Percentiles rank a stretch among this genome's conserved stretches.
phyloP scores from a whole-genome alignment of 2,113 vertebrate species.

The Heliornis fulica region DNA sequence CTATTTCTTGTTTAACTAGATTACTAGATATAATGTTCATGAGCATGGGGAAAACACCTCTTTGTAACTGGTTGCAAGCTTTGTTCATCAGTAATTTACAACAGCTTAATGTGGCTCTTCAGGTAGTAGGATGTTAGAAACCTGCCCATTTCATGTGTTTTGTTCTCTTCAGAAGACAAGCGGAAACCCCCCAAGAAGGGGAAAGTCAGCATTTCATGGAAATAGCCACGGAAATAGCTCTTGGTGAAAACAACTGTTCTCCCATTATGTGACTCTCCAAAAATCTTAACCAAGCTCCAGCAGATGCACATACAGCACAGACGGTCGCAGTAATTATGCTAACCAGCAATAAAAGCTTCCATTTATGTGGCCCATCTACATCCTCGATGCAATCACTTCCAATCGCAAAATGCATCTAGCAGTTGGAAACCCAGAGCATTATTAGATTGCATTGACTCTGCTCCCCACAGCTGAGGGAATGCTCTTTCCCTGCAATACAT shows the following conservation, averaged over 20 bases:
- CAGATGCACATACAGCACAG: slow-evolving; percentile 26
- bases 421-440: slow-evolving; percentile 28
- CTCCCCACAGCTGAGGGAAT: slow-evolving; percentile 31
- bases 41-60: neutral
- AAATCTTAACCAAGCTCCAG: slow-evolving; percentile 31
- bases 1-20: neutral
- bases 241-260: neutral
- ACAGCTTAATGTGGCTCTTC: neutral
- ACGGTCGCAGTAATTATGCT: slow-evolving; percentile 30
- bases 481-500: slow-evolving; percentile 44
- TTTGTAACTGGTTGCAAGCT: neutral
- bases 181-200: neutral
- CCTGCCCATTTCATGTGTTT: neutral
- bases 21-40: neutral
- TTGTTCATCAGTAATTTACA: neutral
- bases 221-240: neutral
- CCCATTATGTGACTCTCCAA: neutral
- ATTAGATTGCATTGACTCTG: slow-evolving; percentile 44
- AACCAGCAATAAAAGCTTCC: slow-evolving; percentile 50
- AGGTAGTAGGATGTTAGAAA: neutral
- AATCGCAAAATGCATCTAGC: slow-evolving; percentile 21
- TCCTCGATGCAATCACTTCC: slow-evolving; percentile 40
- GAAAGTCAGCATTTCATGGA: neutral
- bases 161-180: neutral
- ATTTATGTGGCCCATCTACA: slow-evolving; percentile 37